Percentiles rank a stretch among this genome's conserved stretches.
Evolutionary conservation across 2,113 vertebrate species (phyloP).

Genomic region (Lucifuga dentata): DNA sequence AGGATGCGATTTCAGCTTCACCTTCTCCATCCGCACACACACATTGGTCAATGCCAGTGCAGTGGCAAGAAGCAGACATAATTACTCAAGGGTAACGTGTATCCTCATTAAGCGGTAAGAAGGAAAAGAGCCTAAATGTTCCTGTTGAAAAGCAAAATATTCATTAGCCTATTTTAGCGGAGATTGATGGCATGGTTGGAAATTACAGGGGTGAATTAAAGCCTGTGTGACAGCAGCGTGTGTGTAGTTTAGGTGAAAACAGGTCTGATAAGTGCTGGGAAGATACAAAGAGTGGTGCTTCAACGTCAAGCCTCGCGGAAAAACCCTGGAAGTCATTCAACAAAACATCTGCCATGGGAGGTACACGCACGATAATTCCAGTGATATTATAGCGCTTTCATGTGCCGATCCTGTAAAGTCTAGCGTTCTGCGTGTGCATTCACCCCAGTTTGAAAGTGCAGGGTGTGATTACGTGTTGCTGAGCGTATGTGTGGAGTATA

Average conservation of each 20-base stretch:
- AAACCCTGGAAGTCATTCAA: constrained; percentile 1
- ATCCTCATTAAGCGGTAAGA: constrained; percentile 7
- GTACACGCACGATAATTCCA: not conserved
- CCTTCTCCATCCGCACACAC: constrained; percentile 38
- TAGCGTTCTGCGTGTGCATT: not conserved
- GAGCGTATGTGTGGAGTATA: constrained; percentile 18
- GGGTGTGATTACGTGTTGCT: not conserved
- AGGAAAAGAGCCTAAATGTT: not conserved
- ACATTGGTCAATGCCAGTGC: not conserved
- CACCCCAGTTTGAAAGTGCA: too few relatives aligned
- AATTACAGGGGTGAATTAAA: constrained; percentile 21
- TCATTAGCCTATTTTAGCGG: not conserved
- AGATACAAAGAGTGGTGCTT: not conserved
- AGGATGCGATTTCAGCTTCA: constrained; percentile 54
- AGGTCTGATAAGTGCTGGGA: constrained; percentile 1
- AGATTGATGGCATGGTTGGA: constrained; percentile 8
- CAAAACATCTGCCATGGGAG: not conserved
- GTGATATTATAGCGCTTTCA: too few relatives aligned
- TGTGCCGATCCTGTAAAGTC: not conserved
- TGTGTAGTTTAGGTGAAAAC: constrained; percentile 13
- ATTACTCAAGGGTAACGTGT: constrained; percentile 27
- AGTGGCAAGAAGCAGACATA: not conserved
- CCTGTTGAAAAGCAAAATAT: constrained; percentile 17
- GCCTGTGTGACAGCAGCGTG: not conserved
- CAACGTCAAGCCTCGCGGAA: not conserved